Percentiles rank a stretch among this genome's conserved stretches.
phyloP scores from a whole-genome alignment of 2,888 invertebrate species.

The Heliconius ismenius region DNA sequence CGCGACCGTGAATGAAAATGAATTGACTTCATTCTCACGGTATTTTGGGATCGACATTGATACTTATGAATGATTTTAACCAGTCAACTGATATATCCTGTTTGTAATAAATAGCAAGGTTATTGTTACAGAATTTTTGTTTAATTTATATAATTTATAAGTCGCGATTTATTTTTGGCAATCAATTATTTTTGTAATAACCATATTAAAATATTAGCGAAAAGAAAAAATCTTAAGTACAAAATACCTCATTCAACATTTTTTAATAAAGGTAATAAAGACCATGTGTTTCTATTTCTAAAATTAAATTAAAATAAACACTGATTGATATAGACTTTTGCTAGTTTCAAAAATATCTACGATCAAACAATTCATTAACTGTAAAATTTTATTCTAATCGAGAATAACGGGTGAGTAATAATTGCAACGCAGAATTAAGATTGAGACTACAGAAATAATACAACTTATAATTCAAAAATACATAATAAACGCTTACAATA shows the following conservation, averaged over 20 bases:
- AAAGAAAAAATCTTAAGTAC: background rate
- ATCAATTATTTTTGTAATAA: background rate
- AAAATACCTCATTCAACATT: background rate
- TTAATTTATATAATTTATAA: background rate
- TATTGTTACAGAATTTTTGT: background rate
- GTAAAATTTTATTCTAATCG: background rate
- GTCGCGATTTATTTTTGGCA: background rate
- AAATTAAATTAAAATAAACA: background rate
- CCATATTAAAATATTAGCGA: background rate
- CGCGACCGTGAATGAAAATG: slow-evolving; percentile 55
- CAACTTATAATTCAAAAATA: background rate
- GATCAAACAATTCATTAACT: background rate
- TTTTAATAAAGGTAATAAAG: no score
- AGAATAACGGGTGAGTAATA: background rate
- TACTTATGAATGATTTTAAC: slow-evolving; percentile 24
- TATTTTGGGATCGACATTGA: slow-evolving; percentile 41
- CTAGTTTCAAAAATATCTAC: no score
- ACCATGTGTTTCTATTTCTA: background rate
- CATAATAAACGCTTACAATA: background rate
- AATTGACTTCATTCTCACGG: slow-evolving; percentile 42
- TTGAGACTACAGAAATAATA: background rate
- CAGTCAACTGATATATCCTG: slow-evolving; percentile 35
- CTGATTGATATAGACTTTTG: background rate
- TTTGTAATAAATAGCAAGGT: slow-evolving; percentile 24
- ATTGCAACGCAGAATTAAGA: background rate